Evolutionary conservation across 1,140 invertebrate species (phyloP).

Genomic region (Lepidotrigona ventralis): DNA sequence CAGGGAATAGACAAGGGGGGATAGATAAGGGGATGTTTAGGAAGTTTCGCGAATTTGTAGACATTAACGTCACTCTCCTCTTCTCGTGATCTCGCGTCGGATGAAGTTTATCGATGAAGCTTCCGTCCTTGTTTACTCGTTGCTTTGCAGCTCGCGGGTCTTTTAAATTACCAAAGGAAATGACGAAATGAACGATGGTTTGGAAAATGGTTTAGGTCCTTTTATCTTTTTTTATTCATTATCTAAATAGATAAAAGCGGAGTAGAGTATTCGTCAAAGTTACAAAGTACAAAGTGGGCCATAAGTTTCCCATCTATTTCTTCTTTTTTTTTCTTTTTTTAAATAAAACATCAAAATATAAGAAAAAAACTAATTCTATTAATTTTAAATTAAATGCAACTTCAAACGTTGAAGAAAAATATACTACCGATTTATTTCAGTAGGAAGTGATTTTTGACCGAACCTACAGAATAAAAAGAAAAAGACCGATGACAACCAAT

Average conservation of each 20-base stretch:
- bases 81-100: background rate
- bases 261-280: too few relatives aligned
- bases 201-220: background rate
- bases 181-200: too few relatives aligned
- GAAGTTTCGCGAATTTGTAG: background rate
- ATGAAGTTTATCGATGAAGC: background rate
- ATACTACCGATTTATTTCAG: too few relatives aligned
- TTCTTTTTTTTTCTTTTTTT: background rate
- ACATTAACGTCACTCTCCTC: background rate
- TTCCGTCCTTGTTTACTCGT: background rate
- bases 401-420: too few relatives aligned
- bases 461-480: background rate
- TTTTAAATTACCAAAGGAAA: too few relatives aligned
- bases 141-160: too few relatives aligned
- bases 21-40: background rate
- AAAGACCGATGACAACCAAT: background rate
- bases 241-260: background rate
- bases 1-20: background rate
- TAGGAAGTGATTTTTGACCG: too few relatives aligned
- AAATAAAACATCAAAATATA: too few relatives aligned
- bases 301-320: too few relatives aligned
- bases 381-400: too few relatives aligned
- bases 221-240: background rate
- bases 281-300: too few relatives aligned
- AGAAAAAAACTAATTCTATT: too few relatives aligned